A percentile compares a stretch with the other conserved stretches of the same genome.
Conservation (phyloP, 2,888 invertebrate genomes). For the Drosophila mimetica region DNA sequence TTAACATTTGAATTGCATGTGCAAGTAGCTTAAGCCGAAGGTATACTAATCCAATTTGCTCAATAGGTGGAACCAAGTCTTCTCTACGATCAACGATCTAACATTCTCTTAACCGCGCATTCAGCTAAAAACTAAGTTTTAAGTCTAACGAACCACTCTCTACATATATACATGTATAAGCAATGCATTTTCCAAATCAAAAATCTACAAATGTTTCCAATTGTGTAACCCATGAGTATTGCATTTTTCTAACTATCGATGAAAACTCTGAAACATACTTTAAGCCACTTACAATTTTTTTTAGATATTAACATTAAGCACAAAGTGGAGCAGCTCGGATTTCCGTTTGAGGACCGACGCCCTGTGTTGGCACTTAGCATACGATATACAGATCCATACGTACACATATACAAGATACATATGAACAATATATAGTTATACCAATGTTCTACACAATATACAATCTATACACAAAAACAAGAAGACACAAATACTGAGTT, state of each 20-base stretch:
- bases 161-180: constrained; percentile 23
- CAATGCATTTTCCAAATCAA: constrained; percentile 56
- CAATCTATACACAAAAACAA: constrained; percentile 22
- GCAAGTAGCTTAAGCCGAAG: constrained; percentile 54
- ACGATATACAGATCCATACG: constrained; percentile 43
- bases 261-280: constrained; percentile 39
- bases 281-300: constrained; percentile 50
- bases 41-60: constrained; percentile 52
- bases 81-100: constrained; percentile 29
- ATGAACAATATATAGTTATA: constrained; percentile 49
- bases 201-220: constrained; percentile 52
- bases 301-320: constrained; percentile 40
- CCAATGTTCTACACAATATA: constrained; percentile 20
- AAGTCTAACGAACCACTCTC: constrained; percentile 23
- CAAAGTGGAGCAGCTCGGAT: constrained; percentile 14
- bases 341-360: constrained; percentile 34
- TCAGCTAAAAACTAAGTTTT: constrained; percentile 23
- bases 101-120: constrained; percentile 34
- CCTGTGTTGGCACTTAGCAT: constrained; percentile 52
- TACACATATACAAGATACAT: constrained; percentile 49
- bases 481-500: constrained; percentile 43
- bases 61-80: constrained; percentile 46
- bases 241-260: constrained; percentile 57
- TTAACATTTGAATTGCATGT: constrained; percentile 69
- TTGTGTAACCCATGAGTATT: constrained; percentile 67